Base-by-base conservation (phyloP, 2,797 vertebrate genomes). In the Aratinga solstitialis region DNA sequence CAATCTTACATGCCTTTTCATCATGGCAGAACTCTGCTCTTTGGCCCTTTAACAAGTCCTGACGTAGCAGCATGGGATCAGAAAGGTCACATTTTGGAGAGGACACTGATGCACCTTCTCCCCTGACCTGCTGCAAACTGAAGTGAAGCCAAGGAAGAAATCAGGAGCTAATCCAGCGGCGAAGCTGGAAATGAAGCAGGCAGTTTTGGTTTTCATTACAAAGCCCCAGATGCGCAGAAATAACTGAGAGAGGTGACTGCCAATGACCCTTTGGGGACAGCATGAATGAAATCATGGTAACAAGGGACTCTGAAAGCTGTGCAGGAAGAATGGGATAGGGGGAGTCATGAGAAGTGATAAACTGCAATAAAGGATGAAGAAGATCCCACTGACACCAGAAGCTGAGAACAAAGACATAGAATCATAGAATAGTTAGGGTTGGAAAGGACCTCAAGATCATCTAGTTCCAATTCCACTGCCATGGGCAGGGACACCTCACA, bases 151-250 rank as follows among this genome's bases (percentile, higher is more conserved):
- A 92, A 89, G 62, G 84, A 84, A 88, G 86, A 91, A 95, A 93
- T 61, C 86, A 86, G 81, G 72, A 94, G 38, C 81, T 82, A 87
- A 97, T 93, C 76, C 88, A 88, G 88, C 71, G 79, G 84, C 54
- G 75, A 58, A 58, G n/a, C 93, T 81, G 79, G 92, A 95, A 97
- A 96, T 12, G 36, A 85, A 96, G 90, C 48, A 91, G 22, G 86
- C 17, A 22, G 94, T 89, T 96, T 96, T 94, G 69, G 43, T 97
- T 97, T 91, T 96, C 93, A 81, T 95, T 63, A 90, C 62, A 72
- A 94, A 90, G 27, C 71, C 82, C 81, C 92, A 84, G 7, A 75
- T n/a, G 7, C 86, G 93, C 95, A 97, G 93, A 95, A 96, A 95
- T 93, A 93, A 96, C 91, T 85, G 61, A 51, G 76, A 45, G 20